Base-by-base conservation (phyloP, 2,797 vertebrate genomes). In the Pseudocheirus occidentalis region DNA sequence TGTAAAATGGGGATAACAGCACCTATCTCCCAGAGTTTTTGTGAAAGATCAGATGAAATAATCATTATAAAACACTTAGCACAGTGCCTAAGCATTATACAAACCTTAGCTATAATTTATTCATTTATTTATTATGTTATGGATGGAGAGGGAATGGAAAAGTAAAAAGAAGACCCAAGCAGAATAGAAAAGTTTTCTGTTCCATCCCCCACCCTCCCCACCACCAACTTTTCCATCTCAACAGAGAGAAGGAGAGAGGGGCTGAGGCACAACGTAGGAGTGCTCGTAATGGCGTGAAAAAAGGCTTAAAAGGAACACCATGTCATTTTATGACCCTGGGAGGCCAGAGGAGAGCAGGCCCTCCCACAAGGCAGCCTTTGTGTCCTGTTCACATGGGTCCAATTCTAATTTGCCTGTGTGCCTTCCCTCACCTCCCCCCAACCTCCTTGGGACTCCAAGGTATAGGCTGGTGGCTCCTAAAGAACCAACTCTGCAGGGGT, bases 351-450 rank as follows among this genome's bases (percentile, higher is more conserved):
- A 40, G 12, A 96, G 95, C 94, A n/a, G 93, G 96, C 97, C 97
- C 97, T 97, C 97, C 98, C 97, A 98, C 97, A 97, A 98, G 97
- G 97, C 96, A 90, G 97, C 92, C 96, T 98, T 98, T 98, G 97
- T 97, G 96, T 96, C 94, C 62, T 95, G 93, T 93, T 97, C 97
- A 97, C 96, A 94, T 95, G 97, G 94, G 95, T 96, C 96, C 97
- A 97, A 97, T 97, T 98, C 97, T 97, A 98, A 98, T 97, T 97
- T 97, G 96, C 97, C 96, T 81, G 92, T 94, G 96, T 94, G 92
- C 96, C 97, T 97, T 95, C 94, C 94, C 95, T 97, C 92, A 94
- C 81, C 92, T 52, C 5, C 40, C 3, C 28, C 94, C 56, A 27
- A 7, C 81, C 93, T 40, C 40, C 10, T 92, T 1, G 57, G 96